Evolutionary conservation across 35 echinoderm and acorn worm genomes (phyloP), one percentile per base, ranked within the genome.

Genomic region (Heliocidaris tuberculata): DNA sequence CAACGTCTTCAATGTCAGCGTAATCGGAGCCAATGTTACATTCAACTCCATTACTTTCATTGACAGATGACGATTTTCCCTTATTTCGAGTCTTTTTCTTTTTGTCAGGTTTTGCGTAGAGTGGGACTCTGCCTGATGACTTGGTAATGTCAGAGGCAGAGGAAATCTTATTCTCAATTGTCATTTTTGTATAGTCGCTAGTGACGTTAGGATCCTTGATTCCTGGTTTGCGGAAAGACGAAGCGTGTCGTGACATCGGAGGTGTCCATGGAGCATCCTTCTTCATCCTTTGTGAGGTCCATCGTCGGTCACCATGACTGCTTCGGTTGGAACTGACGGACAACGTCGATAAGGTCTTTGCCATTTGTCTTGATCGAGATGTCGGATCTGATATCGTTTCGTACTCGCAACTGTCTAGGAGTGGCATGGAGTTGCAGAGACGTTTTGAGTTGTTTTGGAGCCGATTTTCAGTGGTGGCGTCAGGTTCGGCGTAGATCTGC

Each of bases 71-170:
- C 21, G 65, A 19, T 27, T 21, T 17, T 5, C 27, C 65, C 7
- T 27, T 27, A 27, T n/a, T 78, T 78, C 65, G 65, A 27, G 65
- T 7, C 65, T 78, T 78, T 30, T 89, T 89, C 32, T 89, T 32
- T 32, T 89, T 89, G 31, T 89, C 87, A 89, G 87, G 47, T 48
- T 89, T 89, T 48, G 87, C 87, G 47, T 89, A 89, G 3, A 89
- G 87, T 19, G 87, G 87, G 7, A 48, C 47, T 89, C 24, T 89
- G 31, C 87, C 87, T 4, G 87, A 31, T 13, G 87, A 89, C 47
- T 89, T 89, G 31, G 31, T 89, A 42, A 32, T n/a, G 29, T 89
- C 87, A 47, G 87, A 89, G 31, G 47, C 12, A 42, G 31, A n/a
- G 15, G 87, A 89, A 47, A 16, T 31, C 8, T 48, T 78, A 78